Base-by-base conservation (phyloP, 2,113 vertebrate species). In the Sylvilagus bachmani region DNA sequence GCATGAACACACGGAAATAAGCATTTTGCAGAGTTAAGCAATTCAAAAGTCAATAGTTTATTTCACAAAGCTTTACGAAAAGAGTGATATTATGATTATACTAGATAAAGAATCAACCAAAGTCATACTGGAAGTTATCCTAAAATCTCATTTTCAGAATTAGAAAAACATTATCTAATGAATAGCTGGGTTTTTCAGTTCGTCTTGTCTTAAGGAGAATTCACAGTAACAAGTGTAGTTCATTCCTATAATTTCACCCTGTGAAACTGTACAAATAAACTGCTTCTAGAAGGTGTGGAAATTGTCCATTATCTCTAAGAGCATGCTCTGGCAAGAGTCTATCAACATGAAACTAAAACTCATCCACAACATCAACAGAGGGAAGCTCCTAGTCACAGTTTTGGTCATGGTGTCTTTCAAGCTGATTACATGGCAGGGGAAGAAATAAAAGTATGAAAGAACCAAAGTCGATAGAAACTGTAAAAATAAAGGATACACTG, bases 241-340 rank as follows among this genome's bases (percentile, higher is more conserved):
- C 79, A 16, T 38, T 27, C 81, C 85, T 38, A 25, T 14, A 82
- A 82, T 31, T 61, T 90, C 49, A 86, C 79, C 0, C 38, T 33
- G 7, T 85, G 27, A 94, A 93, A 85, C 29, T 38, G 33, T 77
- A 84, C 73, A 96, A 96, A 91, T 19, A 89, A 92, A 93, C 9
- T 4, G 24, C 5, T 87, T 14, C 10, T 66, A 27, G 80, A 91
- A 73, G 10, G 71, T 19, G 89, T 79, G 64, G 75, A 97, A 96
- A 80, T 82, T 89, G 38, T 11, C 33, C 14, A 58, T 74, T 78
- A 53, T 62, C 81, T 89, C 33, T 0, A 4, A 97, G 90, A 21
- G 11, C 83, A 89, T 75, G 17, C 74, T 84, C 86, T 79, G 69
- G 84, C 69, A 85, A 89, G 9, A 84, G 51, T 73, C 80, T 79